These are phyloP conservation scores for Bradypodion ventrale DNA, from an alignment of 2,797 vertebrate genomes.

Conservation along the genomic window DNA sequence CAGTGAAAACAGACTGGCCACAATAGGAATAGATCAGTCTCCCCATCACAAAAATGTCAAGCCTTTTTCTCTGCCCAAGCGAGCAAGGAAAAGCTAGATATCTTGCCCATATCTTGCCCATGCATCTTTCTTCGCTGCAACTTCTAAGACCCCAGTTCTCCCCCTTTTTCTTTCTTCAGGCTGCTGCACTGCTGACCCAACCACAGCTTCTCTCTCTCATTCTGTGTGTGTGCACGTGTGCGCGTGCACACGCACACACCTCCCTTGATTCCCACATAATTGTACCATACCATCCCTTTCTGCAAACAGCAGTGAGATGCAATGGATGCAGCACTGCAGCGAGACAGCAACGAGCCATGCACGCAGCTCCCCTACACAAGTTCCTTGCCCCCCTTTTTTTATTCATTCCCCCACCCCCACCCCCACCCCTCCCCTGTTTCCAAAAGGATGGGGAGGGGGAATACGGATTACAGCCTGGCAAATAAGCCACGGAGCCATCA, in stretches of 20 bases:
- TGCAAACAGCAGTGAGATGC: too few relatives aligned
- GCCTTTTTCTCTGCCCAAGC: not conserved
- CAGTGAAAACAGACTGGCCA: too few relatives aligned
- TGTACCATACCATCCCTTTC: too few relatives aligned
- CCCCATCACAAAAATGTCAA: not conserved
- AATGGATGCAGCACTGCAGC: not conserved
- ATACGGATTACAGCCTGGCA: not conserved
- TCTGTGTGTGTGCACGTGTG: too few relatives aligned
- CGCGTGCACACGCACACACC: too few relatives aligned
- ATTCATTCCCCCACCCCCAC: too few relatives aligned
- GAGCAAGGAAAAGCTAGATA: not conserved
- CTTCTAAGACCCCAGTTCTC: not conserved
- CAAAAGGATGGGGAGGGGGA: constrained; percentile 6
- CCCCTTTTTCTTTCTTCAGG: not conserved
- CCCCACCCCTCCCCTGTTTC: not conserved
- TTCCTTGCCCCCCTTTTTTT: not conserved
- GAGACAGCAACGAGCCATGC: not conserved
- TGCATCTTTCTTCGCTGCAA: not conserved
- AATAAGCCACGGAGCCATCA: too few relatives aligned
- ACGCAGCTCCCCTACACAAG: not conserved
- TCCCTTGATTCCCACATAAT: too few relatives aligned
- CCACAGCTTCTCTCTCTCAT: too few relatives aligned
- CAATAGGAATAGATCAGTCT: not conserved
- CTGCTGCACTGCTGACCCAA: constrained; percentile 27
- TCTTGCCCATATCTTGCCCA: not conserved